phyloP scores from a whole-genome alignment of 2,113 vertebrate species.

The Crotophaga sulcirostris region DNA sequence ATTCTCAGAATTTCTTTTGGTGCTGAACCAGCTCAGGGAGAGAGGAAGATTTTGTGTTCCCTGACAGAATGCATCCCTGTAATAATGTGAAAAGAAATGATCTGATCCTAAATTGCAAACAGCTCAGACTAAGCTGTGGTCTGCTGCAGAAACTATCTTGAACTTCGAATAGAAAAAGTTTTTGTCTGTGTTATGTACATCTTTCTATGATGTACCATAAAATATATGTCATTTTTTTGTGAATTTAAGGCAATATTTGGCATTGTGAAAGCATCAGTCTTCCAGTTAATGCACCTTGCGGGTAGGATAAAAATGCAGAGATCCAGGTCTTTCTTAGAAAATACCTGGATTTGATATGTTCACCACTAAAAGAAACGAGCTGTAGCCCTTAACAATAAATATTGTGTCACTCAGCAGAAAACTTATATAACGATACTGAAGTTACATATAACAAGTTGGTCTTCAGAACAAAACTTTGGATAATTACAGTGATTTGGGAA shows the following conservation, averaged over 20 bases:
- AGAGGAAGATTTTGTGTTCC: conserved; percentile 26
- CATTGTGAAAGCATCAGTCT: not conserved
- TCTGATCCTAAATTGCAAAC: conserved; percentile 45
- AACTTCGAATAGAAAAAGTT: conserved; percentile 7
- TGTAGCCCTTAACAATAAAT: not conserved
- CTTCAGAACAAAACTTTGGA: not conserved
- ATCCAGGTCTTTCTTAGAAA: not conserved
- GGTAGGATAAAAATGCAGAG: not conserved
- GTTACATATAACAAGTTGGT: not conserved
- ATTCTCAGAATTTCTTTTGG: conserved; percentile 55
- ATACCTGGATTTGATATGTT: not conserved
- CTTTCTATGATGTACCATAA: not conserved
- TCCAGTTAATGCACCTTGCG: not conserved
- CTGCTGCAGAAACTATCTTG: not conserved
- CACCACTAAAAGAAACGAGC: not conserved
- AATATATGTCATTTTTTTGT: not conserved
- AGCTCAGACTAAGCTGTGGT: not conserved
- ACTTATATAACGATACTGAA: not conserved
- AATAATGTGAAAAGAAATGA: conserved; percentile 39
- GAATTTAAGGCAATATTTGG: not conserved
- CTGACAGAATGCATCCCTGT: conserved; percentile 21
- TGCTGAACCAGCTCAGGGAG: conserved; percentile 6
- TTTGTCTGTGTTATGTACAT: not conserved
- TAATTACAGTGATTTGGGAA: not conserved
- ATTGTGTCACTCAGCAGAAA: not conserved